These are phyloP conservation scores for Bimastos eiseni DNA, from an alignment of 2,888 invertebrate species.

Conservation along the genomic window DNA sequence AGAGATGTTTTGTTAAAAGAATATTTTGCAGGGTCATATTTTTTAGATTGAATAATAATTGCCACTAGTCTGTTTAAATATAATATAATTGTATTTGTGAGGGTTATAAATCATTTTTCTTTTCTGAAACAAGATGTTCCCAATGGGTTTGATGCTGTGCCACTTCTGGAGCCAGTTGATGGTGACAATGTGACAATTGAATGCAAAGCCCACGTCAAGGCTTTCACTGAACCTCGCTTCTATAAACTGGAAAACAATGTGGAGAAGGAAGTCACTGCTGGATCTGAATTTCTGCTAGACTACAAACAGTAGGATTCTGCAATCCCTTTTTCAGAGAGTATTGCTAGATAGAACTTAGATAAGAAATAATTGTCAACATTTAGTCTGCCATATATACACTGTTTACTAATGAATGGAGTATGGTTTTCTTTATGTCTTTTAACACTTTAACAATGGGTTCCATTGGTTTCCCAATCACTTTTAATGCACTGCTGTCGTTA, in stretches of 20 bases:
- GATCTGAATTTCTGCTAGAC: constrained; percentile 8
- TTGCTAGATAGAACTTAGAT: background rate
- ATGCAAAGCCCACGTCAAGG: background rate
- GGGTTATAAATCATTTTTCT: background rate
- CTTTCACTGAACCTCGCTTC: background rate
- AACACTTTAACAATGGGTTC: no score
- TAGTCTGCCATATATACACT: background rate
- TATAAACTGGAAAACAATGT: background rate
- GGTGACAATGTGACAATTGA: constrained; percentile 21
- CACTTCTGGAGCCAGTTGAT: background rate
- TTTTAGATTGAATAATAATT: background rate
- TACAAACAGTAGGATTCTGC: background rate
- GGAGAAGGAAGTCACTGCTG: background rate
- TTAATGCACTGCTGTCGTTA: no score
- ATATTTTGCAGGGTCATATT: background rate
- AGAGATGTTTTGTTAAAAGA: background rate
- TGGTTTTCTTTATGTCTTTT: background rate
- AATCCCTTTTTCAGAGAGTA: background rate
- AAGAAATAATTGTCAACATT: background rate
- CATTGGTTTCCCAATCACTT: no score
- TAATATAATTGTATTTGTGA: background rate
- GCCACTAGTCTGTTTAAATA: background rate
- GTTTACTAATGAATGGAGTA: background rate
- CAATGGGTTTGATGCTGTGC: background rate
- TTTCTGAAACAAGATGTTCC: constrained; percentile 2